Conservation (phyloP, 2,113 vertebrate genomes). For the Oncorhynchus mykiss region DNA sequence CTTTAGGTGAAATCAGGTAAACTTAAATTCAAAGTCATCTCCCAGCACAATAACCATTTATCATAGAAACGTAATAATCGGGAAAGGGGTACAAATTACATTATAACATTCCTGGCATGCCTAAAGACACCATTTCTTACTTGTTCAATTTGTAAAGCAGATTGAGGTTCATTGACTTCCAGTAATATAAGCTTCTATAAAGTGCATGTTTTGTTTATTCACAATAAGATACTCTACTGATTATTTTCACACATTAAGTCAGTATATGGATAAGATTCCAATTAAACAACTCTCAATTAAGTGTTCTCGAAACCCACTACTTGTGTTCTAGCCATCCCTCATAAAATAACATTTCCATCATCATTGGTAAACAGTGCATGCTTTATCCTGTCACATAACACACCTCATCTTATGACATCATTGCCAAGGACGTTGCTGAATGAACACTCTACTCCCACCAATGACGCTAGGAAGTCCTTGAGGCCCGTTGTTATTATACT, state of each 20-base stretch:
- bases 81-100: no score
- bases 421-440: slow-evolving; percentile 54
- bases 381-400: slow-evolving; percentile 28
- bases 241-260: not conserved
- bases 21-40: no score
- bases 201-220: not conserved
- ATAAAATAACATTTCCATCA: not conserved
- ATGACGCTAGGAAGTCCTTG: slow-evolving; percentile 62
- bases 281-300: slow-evolving; percentile 16
- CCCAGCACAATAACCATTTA: no score
- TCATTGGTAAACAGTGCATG: slow-evolving; percentile 20
- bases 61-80: no score
- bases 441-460: slow-evolving; percentile 35
- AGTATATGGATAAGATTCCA: not conserved
- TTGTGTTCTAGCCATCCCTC: slow-evolving; percentile 25
- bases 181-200: not conserved
- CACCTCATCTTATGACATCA: slow-evolving; percentile 23
- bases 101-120: no score
- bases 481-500: slow-evolving; percentile 57
- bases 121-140: no score
- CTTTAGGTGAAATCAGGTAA: no score
- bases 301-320: slow-evolving; percentile 13
- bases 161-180: no score
- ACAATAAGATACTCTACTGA: no score
- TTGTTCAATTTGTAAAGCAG: no score